These are phyloP conservation scores for Odontesthes bonariensis DNA, from an alignment of 2,113 vertebrate genomes.

Conservation along the genomic window DNA sequence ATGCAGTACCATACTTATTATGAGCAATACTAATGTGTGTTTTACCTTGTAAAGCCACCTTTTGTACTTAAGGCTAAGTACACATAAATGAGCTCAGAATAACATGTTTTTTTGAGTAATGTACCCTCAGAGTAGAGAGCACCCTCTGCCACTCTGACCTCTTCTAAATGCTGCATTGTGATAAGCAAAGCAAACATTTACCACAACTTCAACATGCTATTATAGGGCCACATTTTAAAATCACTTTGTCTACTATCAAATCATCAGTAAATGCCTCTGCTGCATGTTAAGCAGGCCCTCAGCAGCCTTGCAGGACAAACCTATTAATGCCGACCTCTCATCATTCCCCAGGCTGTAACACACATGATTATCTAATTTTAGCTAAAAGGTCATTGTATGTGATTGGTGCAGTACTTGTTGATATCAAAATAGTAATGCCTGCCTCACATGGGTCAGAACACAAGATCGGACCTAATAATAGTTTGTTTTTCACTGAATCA, in stretches of 20 bases:
- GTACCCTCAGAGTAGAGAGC: not conserved
- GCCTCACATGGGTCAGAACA: not conserved
- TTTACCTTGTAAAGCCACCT: not conserved
- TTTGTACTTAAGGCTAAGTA: not conserved
- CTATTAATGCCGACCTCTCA: constrained; percentile 28
- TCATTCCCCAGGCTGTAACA: constrained; percentile 16
- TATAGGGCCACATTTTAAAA: constrained; percentile 17
- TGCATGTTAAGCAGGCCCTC: not conserved
- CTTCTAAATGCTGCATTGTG: constrained; percentile 11
- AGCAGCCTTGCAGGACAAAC: constrained; percentile 9
- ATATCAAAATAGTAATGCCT: constrained; percentile 17
- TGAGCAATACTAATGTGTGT: too few relatives aligned
- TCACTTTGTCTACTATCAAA: constrained; percentile 15
- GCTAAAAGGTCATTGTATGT: constrained; percentile 14
- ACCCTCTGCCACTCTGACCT: constrained; percentile 28
- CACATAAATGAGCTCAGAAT: not conserved
- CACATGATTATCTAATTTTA: constrained; percentile 38
- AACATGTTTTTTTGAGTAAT: constrained; percentile 26
- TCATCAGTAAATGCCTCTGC: constrained; percentile 13
- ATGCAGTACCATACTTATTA: too few relatives aligned
- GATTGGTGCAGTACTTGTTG: constrained; percentile 19
- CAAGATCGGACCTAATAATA: constrained; percentile 48
- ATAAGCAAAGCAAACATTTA: constrained; percentile 51
- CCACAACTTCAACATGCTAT: constrained; percentile 35
- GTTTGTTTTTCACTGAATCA: constrained; percentile 41